Percentiles rank a stretch among this genome's conserved stretches.
Evolutionary conservation across 2,888 invertebrate genomes (phyloP).

Genomic region (Drosophila neoperkinsi): DNA sequence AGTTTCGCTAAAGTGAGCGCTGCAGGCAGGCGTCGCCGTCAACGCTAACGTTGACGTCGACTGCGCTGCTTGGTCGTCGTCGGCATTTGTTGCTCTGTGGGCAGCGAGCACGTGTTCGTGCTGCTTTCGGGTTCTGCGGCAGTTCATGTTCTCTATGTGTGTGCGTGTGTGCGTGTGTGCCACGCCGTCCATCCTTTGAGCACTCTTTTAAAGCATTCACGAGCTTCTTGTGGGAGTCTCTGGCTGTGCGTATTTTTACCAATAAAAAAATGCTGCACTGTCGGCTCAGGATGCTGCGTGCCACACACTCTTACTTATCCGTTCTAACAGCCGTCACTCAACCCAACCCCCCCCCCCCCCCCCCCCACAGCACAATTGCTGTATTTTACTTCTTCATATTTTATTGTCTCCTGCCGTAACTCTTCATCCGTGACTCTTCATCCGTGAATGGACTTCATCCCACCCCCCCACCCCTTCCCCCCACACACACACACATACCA

Average conservation of each 20-base stretch:
- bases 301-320: slow-evolving; percentile 35
- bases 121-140: slow-evolving; percentile 41
- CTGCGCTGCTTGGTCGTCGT: slow-evolving; percentile 44
- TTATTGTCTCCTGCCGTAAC: slow-evolving; percentile 53
- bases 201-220: slow-evolving; percentile 33
- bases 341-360: neutral
- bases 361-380: neutral
- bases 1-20: slow-evolving; percentile 45
- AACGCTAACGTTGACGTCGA: slow-evolving; percentile 7
- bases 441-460: slow-evolving; percentile 35
- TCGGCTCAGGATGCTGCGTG: slow-evolving; percentile 51
- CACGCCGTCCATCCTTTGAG: slow-evolving; percentile 3
- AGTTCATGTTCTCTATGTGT: slow-evolving; percentile 12
- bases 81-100: slow-evolving; percentile 74
- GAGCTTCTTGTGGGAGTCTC: slow-evolving; percentile 30
- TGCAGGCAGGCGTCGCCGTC: slow-evolving; percentile 29
- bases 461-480: neutral
- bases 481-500: neutral
- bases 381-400: slow-evolving; percentile 8
- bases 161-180: neutral
- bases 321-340: slow-evolving; percentile 12
- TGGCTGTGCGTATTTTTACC: slow-evolving; percentile 37
- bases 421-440: slow-evolving; percentile 56
- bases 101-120: slow-evolving; percentile 57
- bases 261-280: slow-evolving; percentile 60